Base-by-base conservation (phyloP, 2,888 invertebrate species). In the Amiota communis region DNA sequence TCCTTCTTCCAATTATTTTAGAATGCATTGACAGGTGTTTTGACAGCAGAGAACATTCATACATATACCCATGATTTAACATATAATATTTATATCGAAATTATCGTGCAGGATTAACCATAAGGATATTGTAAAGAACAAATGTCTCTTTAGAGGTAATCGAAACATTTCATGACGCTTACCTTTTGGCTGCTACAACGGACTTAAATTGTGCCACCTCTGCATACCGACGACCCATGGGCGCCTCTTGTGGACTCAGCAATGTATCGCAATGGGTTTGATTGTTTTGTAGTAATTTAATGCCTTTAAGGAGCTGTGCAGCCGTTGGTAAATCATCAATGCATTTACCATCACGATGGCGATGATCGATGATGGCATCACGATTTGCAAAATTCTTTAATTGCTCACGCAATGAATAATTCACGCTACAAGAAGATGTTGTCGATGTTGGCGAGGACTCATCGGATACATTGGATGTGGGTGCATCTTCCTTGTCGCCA, bases 181-280 rank as follows among this genome's bases (percentile, higher is more conserved):
- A 83, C 82, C 82, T 83, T 67, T 63, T 57, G 78, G 89, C 89
- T 81, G 83, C 75, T 82, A 85, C 51, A 78, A 20, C 76, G 72
- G 80, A 79, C 80, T 90, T 90, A 79, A 89, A 90, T 75, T 90
- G 90, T 46, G 89, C 81, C 77, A 90, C 90, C 79, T 90, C 90
- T 71, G 89, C 90, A 77, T 90, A 90, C 0, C 90, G 87, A 65
- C 90, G 81, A 17, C 89, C 90, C 82, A 90, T 85, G n/a, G 90
- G 90, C 76, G 80, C 90, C 79, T 90, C 90, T 79, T 89, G 89
- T 11, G 90, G 90, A 82, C 90, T 90, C 63, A 90, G 79, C 73
- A 90, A 76, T 2, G 87, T 83, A 80, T 89, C 89, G 64, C 85
- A 86, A 13, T 78, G 74, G 10, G 79, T 79, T 15, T 78, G 74